Percentiles rank a stretch among this genome's conserved stretches.
Evolutionary conservation across 2,888 invertebrate species (phyloP).

Genomic region (Petrolisthes manimaculis): DNA sequence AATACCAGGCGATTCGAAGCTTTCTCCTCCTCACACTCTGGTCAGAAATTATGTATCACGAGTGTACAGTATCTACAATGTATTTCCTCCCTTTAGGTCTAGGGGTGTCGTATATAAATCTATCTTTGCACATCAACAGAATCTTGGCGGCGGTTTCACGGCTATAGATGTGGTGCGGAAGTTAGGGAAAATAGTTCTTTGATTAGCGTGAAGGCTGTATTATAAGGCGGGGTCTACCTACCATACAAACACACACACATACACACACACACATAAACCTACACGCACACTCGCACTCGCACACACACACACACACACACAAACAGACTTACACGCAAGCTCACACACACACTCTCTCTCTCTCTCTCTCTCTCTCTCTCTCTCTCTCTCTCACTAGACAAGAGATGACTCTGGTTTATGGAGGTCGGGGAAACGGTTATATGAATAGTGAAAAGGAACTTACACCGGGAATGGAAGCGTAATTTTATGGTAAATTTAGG

Average conservation of each 20-base stretch:
- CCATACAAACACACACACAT: background rate
- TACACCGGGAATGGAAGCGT: background rate
- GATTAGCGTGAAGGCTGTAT: conserved; percentile 17
- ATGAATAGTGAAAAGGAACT: background rate
- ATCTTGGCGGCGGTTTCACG: background rate
- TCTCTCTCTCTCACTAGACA: background rate
- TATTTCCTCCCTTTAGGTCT: too few species aligned
- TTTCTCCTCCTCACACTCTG: too few species aligned
- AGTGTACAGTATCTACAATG: too few species aligned
- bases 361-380: background rate
- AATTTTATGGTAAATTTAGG: too few species aligned
- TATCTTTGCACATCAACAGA: background rate
- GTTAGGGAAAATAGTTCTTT: background rate
- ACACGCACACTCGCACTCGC: background rate
- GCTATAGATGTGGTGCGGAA: conserved; percentile 5
- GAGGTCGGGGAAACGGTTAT: background rate
- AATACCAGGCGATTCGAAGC: too few species aligned
- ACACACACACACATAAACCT: background rate
- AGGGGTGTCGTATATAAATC: background rate
- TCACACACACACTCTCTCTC: background rate
- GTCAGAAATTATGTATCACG: too few species aligned
- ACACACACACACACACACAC: background rate
- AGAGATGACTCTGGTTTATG: background rate
- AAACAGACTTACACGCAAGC: background rate
- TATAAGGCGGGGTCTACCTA: background rate